Percentiles rank a stretch among this genome's conserved stretches.
Conservation (phyloP, 2,113 vertebrate genomes). For the Turdus rufiventris region DNA sequence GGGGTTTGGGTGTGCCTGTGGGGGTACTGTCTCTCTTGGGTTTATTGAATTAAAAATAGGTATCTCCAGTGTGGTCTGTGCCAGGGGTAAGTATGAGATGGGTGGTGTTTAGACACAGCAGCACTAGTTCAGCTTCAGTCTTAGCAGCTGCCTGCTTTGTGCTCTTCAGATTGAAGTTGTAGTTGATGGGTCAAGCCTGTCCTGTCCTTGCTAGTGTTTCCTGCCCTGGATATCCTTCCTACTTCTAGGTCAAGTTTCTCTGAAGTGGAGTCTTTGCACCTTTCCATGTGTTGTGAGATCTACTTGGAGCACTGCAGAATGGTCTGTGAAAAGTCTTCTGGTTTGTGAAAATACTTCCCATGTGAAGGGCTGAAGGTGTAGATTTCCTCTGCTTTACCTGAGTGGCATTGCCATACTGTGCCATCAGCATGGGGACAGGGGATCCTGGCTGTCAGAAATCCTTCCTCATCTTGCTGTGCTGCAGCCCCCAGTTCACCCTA, state of each 20-base stretch:
- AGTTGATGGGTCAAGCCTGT: neutral
- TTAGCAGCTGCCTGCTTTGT: neutral
- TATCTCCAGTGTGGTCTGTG: neutral
- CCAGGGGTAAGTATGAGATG: fast-evolving
- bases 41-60: neutral
- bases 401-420: neutral
- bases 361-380: neutral
- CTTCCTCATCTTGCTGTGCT: fast-evolving
- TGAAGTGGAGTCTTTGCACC: neutral
- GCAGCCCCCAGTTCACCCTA: neutral
- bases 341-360: neutral
- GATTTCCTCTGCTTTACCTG: neutral
- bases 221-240: neutral
- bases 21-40: neutral
- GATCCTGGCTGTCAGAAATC: neutral
- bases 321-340: neutral
- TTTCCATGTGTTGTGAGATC: neutral
- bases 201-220: neutral
- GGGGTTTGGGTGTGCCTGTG: neutral
- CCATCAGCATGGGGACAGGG: neutral
- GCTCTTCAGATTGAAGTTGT: neutral
- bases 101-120: neutral
- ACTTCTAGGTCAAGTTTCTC: neutral
- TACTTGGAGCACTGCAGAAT: neutral
- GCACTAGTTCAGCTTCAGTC: neutral